Evolutionary conservation across 2,888 invertebrate species (phyloP), one percentile per base, ranked within the genome.

Genomic region (Drosophila stalkeri): DNA sequence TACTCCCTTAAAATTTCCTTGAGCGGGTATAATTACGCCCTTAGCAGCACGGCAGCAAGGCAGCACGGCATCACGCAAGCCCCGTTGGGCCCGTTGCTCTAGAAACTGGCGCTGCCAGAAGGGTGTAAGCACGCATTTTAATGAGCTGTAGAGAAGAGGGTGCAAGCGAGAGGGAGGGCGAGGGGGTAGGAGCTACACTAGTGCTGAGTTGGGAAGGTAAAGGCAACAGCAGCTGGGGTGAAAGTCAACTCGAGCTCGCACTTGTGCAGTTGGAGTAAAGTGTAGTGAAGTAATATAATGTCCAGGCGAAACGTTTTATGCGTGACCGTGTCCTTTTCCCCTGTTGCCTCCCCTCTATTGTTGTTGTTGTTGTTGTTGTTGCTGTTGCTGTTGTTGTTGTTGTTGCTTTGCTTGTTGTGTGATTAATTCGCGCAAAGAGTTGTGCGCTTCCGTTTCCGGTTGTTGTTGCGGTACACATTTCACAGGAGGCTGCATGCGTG

Each of bases 381-480:
- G 43, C 33, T 57, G 59, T 3, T n/a, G 27, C 8, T 18, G 51
- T 35, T 20, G 33, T 55, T 12, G 39, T 46, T 54, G 39, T 18
- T 61, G 77, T 46, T 64, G 79, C 49, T 67, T 78, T 49, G 77
- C 82, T 78, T 76, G 83, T 82, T 90, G 78, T 87, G 87, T 87
- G 87, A 87, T 87, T 87, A 87, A 87, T 87, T 87, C 91, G 90
- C 90, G 89, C 91, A 91, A 91, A 87, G 85, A 85, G 87, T 87
- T 87, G 91, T 87, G 82, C 75, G 90, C 91, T 87, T 91, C 87
- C 87, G 91, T 73, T 86, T 86, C 86, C 86, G 86, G 86, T 82
- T 87, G 84, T 43, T 43, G 43, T 18, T 73, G 80, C 59, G 43
- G 67, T 70, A 77, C 84, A 85, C 87, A 90, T 90, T 85, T 85